These are phyloP conservation scores for Coreius guichenoti DNA, from an alignment of 2,797 vertebrate species.

Conservation along the genomic window DNA sequence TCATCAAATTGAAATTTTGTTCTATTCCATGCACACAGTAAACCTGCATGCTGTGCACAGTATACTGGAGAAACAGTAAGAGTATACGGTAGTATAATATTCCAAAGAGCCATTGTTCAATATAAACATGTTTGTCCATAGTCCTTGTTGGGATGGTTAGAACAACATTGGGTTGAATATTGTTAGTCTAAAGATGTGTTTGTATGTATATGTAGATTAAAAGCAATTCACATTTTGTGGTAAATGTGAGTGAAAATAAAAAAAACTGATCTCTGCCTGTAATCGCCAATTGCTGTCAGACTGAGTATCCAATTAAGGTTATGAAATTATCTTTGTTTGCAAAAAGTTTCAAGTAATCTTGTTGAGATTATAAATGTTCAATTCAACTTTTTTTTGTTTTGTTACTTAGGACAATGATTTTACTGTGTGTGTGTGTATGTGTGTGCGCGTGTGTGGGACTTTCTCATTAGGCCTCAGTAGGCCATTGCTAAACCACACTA, in stretches of 20 bases:
- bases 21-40: not conserved
- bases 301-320: not conserved
- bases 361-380: not conserved
- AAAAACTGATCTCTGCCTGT: not conserved
- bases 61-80: not conserved
- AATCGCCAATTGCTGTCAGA: not conserved
- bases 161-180: not conserved
- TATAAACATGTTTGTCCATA: not conserved
- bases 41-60: no score
- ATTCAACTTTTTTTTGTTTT: not conserved
- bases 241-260: not conserved
- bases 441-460: not conserved
- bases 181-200: not conserved
- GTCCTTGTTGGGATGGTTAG: not conserved
- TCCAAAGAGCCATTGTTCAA: not conserved
- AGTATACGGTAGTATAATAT: not conserved
- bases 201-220: not conserved
- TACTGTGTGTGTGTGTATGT: not conserved
- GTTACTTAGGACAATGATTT: not conserved
- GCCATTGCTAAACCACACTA: slow-evolving; percentile 11
- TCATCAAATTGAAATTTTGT: not conserved
- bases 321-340: not conserved
- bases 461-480: slow-evolving; percentile 29
- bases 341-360: not conserved
- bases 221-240: not conserved